Base-by-base conservation (phyloP, 2,888 invertebrate species). In the Drosophila monieri region DNA sequence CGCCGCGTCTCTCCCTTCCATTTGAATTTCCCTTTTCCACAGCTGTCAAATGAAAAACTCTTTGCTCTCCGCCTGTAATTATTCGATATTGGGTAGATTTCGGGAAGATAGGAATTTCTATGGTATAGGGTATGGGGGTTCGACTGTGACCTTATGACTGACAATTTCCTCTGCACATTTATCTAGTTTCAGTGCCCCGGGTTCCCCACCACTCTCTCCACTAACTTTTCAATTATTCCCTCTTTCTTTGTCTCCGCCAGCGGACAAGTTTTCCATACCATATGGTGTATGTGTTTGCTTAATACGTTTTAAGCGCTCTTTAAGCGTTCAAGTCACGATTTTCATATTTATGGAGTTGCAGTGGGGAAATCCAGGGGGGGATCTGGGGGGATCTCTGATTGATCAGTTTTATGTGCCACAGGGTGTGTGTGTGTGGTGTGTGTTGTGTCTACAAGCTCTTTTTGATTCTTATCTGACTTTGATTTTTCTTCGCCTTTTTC, bases 321-420 rank as follows among this genome's bases (percentile, higher is more conserved):
- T 85, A 87, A 85, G 89, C 87, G 81, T 89, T 89, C 87, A 84
- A 88, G 86, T 87, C 86, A 89, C 89, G 89, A 86, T 88, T 89
- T 88, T 88, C 81, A 84, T 86, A 89, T 86, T 84, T 86, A 86
- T 80, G 52, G 56, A 52, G 59, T 46, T 46, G 47, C 9, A 27
- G 8, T 32, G 44, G 32, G 32, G 44, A 55, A 55, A 41, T 43
- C 41, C 8, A 37, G 32, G 14, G 25, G 14, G 14, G 44, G 23
- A 10, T 15, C 2, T 6, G 27, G 27, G 41, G 41, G 8, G 23
- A 43, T 71, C 54, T 65, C 86, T 88, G 88, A 83, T 83, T 85
- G 88, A 83, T 88, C 88, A 80, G 88, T 44, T n/a, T 35, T 27
- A 37, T 43, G 25, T 60, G n/a, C 46, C 39, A 35, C 48, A 32